These are phyloP conservation scores for Lepisosteus osseus DNA, from an alignment of 2,113 vertebrate genomes.

Conservation along the genomic window DNA sequence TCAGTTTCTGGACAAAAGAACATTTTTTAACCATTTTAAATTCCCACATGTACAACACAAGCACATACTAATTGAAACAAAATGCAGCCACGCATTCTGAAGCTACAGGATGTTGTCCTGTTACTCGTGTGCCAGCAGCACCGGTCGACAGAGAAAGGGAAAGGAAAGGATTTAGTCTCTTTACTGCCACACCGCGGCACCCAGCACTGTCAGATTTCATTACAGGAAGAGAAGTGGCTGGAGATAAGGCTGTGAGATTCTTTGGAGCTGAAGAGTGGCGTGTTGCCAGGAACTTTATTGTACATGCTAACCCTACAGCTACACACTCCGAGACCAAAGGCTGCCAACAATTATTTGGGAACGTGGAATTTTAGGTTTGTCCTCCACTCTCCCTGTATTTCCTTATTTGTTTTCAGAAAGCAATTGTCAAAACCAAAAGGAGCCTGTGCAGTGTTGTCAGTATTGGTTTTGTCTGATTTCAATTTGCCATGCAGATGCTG, in stretches of 20 bases:
- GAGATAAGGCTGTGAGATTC: not conserved
- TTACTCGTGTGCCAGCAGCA: slow-evolving; percentile 7
- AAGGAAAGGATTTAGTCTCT: not conserved
- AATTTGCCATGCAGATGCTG: too few species aligned
- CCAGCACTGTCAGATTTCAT: not conserved
- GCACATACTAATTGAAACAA: not conserved
- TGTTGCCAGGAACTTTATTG: slow-evolving; percentile 1
- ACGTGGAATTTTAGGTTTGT: not conserved
- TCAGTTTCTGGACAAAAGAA: too few species aligned
- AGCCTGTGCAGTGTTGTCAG: not conserved
- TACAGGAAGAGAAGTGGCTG: not conserved
- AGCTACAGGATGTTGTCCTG: too few species aligned
- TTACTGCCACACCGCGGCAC: slow-evolving; percentile 9
- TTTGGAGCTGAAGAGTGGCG: not conserved
- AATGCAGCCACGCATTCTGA: slow-evolving; percentile 12
- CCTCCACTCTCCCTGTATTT: not conserved
- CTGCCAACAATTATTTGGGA: slow-evolving; percentile 11
- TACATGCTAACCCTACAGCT: not conserved
- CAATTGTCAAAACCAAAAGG: too few species aligned
- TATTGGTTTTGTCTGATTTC: too few species aligned
- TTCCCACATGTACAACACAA: slow-evolving; percentile 7
- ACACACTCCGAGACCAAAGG: not conserved
- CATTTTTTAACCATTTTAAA: slow-evolving; percentile 22
- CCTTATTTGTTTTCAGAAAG: not conserved
- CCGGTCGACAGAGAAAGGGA: slow-evolving; percentile 24